Percentiles rank a stretch among this genome's conserved stretches.
Conservation (phyloP, 2,888 invertebrate genomes). For the Pogonocherus hispidulus region DNA sequence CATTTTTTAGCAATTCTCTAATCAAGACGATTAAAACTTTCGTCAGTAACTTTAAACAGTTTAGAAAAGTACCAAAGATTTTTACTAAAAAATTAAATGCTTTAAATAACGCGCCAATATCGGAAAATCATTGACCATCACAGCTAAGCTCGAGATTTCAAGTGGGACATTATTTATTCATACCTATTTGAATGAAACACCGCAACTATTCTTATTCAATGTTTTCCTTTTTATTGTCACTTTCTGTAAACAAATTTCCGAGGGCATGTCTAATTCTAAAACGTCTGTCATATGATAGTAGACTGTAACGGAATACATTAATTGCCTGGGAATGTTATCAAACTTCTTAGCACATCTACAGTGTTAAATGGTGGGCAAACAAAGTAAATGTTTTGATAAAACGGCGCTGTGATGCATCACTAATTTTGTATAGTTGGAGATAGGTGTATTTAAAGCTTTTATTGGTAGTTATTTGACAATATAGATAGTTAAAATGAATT, state of each 20-base stretch:
- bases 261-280: neutral
- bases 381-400: constrained; percentile 38
- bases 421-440: neutral
- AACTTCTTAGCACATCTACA: constrained; percentile 40
- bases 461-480: neutral
- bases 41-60: too few relatives aligned
- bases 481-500: neutral
- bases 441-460: neutral
- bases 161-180: too few relatives aligned
- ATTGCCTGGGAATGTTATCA: constrained; percentile 45
- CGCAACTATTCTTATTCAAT: too few relatives aligned
- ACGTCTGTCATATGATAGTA: constrained; percentile 17
- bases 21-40: too few relatives aligned
- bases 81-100: too few relatives aligned
- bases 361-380: constrained; percentile 44
- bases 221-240: too few relatives aligned
- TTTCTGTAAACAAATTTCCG: neutral
- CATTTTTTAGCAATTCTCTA: too few relatives aligned
- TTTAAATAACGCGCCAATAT: too few relatives aligned
- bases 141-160: too few relatives aligned
- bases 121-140: too few relatives aligned
- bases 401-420: constrained; percentile 26
- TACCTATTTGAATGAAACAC: too few relatives aligned
- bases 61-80: too few relatives aligned
- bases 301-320: constrained; percentile 29